These are phyloP conservation scores for Conus canariensis DNA, from an alignment of 2,888 invertebrate genomes.

Conservation along the genomic window DNA sequence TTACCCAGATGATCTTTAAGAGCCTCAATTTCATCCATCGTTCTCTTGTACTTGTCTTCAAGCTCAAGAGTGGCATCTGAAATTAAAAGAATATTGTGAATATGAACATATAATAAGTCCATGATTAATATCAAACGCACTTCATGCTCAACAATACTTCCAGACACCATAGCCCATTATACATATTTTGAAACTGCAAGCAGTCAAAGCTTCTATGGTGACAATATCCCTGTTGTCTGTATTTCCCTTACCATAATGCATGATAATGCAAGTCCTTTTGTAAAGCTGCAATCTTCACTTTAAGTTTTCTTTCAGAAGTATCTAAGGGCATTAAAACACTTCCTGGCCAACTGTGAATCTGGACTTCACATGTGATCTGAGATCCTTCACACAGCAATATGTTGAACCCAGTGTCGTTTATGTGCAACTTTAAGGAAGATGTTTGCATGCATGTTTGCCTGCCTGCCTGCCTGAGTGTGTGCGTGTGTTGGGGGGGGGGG, in stretches of 20 bases:
- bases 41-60: constrained; percentile 76
- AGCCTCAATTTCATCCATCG: constrained; percentile 76
- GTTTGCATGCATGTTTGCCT: no score
- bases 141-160: not conserved
- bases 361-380: no score
- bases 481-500: no score
- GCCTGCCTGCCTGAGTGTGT: no score
- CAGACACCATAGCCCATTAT: not conserved
- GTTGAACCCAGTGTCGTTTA: no score
- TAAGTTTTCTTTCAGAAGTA: constrained; percentile 48
- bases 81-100: constrained; percentile 34
- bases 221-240: not conserved
- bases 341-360: no score
- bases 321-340: no score
- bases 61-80: constrained; percentile 73
- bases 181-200: not conserved
- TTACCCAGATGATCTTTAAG: constrained; percentile 73
- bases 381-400: no score
- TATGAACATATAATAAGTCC: no score
- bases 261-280: constrained; percentile 55
- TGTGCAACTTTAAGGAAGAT: no score
- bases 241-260: no score
- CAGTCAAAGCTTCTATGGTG: not conserved
- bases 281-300: constrained; percentile 53
- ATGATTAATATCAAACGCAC: no score